phyloP scores from a whole-genome alignment of 2,888 invertebrate species.

The Limenitis camilla region DNA sequence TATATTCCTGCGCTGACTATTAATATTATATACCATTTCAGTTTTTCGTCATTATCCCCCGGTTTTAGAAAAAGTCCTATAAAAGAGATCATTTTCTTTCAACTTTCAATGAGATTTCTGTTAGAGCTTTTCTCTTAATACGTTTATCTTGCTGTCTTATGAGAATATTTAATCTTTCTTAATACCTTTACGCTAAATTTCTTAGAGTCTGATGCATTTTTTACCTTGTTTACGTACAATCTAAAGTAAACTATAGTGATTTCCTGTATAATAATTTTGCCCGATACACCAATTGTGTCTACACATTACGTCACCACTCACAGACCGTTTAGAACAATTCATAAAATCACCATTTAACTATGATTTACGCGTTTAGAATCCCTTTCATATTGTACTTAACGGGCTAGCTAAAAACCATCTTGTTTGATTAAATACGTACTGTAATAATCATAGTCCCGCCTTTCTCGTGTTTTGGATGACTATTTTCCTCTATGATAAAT shows the following conservation, averaged over 20 bases:
- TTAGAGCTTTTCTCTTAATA: too few species aligned
- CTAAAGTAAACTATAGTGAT: background rate
- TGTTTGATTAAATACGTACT: background rate
- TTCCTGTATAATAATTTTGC: background rate
- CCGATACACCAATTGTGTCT: background rate
- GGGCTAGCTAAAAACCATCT: background rate
- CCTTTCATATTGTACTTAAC: background rate
- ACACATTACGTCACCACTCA: background rate
- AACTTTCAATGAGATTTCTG: too few species aligned
- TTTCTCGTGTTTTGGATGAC: conserved; percentile 9
- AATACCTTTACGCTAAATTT: too few species aligned
- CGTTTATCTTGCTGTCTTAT: too few species aligned
- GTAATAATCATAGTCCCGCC: background rate
- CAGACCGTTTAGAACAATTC: background rate
- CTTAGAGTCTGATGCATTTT: too few species aligned
- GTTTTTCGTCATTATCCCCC: too few species aligned
- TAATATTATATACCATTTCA: too few species aligned
- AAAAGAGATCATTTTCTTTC: too few species aligned
- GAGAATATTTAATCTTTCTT: too few species aligned
- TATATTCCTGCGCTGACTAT: too few species aligned
- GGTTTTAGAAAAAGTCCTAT: too few species aligned
- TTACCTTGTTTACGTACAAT: too few species aligned
- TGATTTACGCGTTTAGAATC: background rate
- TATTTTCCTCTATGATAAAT: conserved; percentile 23
- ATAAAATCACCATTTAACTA: background rate